phyloP scores from a whole-genome alignment of 2,797 vertebrate genomes.

The Phataginus tricuspis region DNA sequence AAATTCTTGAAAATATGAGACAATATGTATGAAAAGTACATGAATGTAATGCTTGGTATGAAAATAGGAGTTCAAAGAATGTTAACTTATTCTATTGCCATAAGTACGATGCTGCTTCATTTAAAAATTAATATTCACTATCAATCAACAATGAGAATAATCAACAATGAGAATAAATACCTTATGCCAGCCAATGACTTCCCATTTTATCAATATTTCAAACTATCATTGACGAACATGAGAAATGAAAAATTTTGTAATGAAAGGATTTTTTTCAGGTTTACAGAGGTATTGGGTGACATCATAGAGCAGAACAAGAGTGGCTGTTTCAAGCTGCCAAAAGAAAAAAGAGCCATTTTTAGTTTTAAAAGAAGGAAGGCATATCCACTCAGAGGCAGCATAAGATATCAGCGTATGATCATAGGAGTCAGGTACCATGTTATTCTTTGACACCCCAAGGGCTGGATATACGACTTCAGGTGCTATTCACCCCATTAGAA shows the following conservation, averaged over 20 bases:
- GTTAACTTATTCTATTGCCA: not conserved
- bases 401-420: not conserved
- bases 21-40: not conserved
- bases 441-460: not conserved
- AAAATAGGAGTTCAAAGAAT: not conserved
- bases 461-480: not conserved
- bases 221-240: not conserved
- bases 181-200: not conserved
- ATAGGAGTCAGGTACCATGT: rapidly evolving
- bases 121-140: not conserved
- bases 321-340: not conserved
- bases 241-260: not conserved
- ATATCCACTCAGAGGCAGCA: not conserved
- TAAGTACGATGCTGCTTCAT: not conserved
- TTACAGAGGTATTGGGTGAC: not conserved
- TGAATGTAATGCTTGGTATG: not conserved
- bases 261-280: not conserved
- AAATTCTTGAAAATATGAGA: not conserved
- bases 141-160: not conserved
- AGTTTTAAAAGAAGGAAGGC: not conserved
- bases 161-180: not conserved
- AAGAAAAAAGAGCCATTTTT: not conserved
- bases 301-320: not conserved
- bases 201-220: not conserved
- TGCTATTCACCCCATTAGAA: not conserved